Base-by-base conservation (phyloP, 2,888 invertebrate species). In the Amitus sp. region DNA sequence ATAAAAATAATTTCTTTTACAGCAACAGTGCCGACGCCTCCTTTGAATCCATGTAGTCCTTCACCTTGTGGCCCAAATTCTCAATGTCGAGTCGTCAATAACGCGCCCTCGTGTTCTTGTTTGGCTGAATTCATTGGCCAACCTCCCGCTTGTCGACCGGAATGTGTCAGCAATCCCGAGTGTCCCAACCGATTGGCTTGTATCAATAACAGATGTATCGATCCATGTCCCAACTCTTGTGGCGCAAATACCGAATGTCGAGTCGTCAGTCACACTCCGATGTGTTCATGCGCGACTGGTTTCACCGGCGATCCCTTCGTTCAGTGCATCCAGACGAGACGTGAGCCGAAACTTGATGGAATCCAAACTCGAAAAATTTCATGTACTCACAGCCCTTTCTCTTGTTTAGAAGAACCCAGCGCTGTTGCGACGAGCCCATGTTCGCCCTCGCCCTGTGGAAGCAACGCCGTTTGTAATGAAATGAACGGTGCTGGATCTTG, bases 221-320 rank as follows among this genome's bases (percentile, higher is more conserved):
- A 94, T 83, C 94, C 94, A 19, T 94, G 94, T 68, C 88, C 90
- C 10, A 92, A 93, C 7, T 92, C 93, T 0, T 94, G 94, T 72
- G 93, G 93, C 12, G 85, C 90, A 12, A 90, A 92, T 75, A 91
- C 92, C 3, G 87, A 88, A 69, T 94, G 94, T 70, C 89, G 90
- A 66, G 90, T 93, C 5, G 80, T 90, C 19, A 92, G 92, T 77
- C 93, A 94, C 78, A 87, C 91, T 30, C 92, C 93, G n/a, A 88
- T 91, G 37, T 93, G 93, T 77, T 89, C 89, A 1, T 93, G 93
- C 73, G 87, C 89, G 66, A 88, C 88, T 62, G 90, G 90, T 23
- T 90, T 87, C 72, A 90, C 89, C 0, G 93, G 93, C n/a, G 91
- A 94, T 87, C 91, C 94, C 28, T 92, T 93, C 73, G 23, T 7